Base-by-base conservation (phyloP, 64 coral and sea anemone genomes). In the Pachyseris speciosa region DNA sequence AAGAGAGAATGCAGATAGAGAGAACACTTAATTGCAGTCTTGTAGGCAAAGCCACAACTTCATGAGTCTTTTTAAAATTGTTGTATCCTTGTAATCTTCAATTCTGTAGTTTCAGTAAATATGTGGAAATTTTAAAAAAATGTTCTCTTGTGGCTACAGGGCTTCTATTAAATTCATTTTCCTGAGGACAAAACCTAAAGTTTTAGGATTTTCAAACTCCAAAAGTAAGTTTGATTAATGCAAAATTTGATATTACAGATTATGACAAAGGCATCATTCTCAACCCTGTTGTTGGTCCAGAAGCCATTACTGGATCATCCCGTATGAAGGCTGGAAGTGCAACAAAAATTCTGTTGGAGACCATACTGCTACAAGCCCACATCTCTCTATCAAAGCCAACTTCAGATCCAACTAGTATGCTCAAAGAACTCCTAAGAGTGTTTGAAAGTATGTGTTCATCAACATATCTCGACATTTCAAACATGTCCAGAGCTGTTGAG, bases 241-340 rank as follows among this genome's bases (percentile, higher is more conserved):
- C 8, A 65, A 65, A 49, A 49, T 57, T 57, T 51, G 38, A 0
- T 11, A 47, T 68, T 74, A 27, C 52, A 92, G 83, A 27, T 78
- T 76, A 40, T 65, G 41, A 86, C 19, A 92, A 59, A 72, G 96
- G 92, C 53, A 76, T 89, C 69, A 75, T 98, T n/a, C 51, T 98
- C 11, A 98, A 98, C 28, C 96, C 96, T 24, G 60, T 98, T 36
- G 64, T 98, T 69, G 96, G 96, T 2, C 96, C 96, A 37, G 96
- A 98, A 44, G 88, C 92, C n/a, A 77, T 98, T 4, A 95, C 92
- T 51, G 96, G 96, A 19, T 98, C 96, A 31, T 92, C 96, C 27
- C 83, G 96, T 19, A 94, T 98, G 96, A 98, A 98, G 52, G 92
- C 92, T 33, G 96, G 89, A 72, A 94, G 88, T 84, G 72, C 93